Conservation (phyloP, 2,888 invertebrate genomes). For the Ornithoptera priamus region DNA sequence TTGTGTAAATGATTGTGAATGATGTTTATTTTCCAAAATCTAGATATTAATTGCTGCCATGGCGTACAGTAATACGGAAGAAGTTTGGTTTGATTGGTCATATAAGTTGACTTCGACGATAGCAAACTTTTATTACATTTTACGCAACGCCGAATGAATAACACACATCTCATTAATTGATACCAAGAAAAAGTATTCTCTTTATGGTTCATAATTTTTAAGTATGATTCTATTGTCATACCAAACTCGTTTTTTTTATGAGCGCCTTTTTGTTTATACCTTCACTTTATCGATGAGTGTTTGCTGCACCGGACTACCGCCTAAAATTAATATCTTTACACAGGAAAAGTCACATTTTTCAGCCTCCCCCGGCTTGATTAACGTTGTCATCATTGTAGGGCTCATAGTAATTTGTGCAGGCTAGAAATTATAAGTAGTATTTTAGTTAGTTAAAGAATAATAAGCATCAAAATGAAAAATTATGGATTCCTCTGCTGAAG, state of each 20-base stretch:
- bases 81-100: no score
- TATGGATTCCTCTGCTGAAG: no score
- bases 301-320: constrained; percentile 51
- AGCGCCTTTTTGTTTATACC: constrained; percentile 40
- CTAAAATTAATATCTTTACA: constrained; percentile 44
- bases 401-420: constrained; percentile 47
- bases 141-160: no score
- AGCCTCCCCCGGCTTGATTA: constrained; percentile 43
- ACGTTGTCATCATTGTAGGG: constrained; percentile 47
- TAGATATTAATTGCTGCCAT: no score
- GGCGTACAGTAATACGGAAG: no score
- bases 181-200: no score
- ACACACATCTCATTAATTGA: no score
- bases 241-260: background rate
- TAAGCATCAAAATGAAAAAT: background rate
- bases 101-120: no score
- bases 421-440: constrained; percentile 39
- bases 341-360: constrained; percentile 52
- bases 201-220: background rate
- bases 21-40: no score
- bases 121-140: no score
- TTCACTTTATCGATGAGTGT: constrained; percentile 45
- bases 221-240: background rate
- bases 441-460: background rate
- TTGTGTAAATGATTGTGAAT: no score